Base-by-base conservation (phyloP, 1,140 invertebrate species). In the Drosophila insularis region DNA sequence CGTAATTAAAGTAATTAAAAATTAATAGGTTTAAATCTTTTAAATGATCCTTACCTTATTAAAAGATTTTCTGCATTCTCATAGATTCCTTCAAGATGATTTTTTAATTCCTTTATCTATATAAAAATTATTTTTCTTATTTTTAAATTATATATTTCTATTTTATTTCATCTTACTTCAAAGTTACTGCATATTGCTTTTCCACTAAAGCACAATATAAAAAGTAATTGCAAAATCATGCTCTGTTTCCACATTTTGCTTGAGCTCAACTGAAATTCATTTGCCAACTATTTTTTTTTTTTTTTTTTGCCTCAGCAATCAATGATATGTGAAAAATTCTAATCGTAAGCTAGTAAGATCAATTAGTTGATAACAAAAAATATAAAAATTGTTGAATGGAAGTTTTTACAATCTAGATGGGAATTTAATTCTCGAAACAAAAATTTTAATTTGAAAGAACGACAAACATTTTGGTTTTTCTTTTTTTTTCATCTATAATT, bases 31-130 rank as follows among this genome's bases (percentile, higher is more conserved):
- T 27, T 37, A 4, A 0, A 37, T 37, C 32, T 10, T 8, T 53
- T 8, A 32, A 10, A 10, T 8, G 10, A 35, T 8, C 0, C 11
- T 17, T 76, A 76, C 73, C 35, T 69, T 14, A 6, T 53, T 2
- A 76, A 39, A 11, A 76, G 19, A 8, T 19, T 21, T 1, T 76
- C 73, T 17, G 73, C 61, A 23, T 59, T 65, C 17, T 75, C 56
- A 31, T 62, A 50, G 3, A 74, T 23, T 17, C 56, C 21, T 2
- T 74, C 63, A 17, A 74, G 17, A 3, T 21, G 8, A 17, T 2
- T 19, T 13, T 7, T 8, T 2, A 17, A 2, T 10, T 17, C 17
- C 2, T 19, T 8, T 35, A 11, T 7, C 43, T 50, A 11, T 50
- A 21, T 17, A 5, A 2, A 10, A 17, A 46, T 46, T 11, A 4